Base-by-base conservation (phyloP, 2,797 vertebrate genomes). In the Anolis apletophallus region DNA sequence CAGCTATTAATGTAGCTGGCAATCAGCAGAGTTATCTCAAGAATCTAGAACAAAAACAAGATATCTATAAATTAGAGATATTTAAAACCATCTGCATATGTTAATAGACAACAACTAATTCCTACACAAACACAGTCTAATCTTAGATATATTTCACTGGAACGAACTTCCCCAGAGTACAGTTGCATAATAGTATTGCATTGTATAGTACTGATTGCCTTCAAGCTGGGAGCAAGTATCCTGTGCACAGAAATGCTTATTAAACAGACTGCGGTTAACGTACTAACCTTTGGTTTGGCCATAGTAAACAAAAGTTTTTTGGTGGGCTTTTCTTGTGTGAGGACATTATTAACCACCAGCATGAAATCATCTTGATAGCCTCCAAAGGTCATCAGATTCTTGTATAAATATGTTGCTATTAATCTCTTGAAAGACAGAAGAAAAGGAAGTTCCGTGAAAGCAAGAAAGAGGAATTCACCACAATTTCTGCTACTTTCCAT, bases 1-100 rank as follows among this genome's bases (percentile, higher is more conserved):
- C 96, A 96, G 61, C 97, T 98, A 96, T 99, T 99, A 94, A 99
- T 97, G 92, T 99, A 99, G 92, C 97, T 97, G 95, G 98, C 98
- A 84, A 98, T 97, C 93, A 99, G 97, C 80, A 99, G 96, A 81
- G 98, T 98, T 93, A 99, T 97, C 94, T 99, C 99, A 90, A 98
- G 97, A 94, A 99, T 98, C 99, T 99, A 88, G 92, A 94, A 91
- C 4, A 92, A 94, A 95, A 59, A 32, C 75, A 90, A 94, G 67
- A 92, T 3, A 10, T 40, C 72, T 54, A 80, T 69, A 86, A 85
- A 87, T 87, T 88, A 91, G 92, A 88, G 79, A 90, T 55, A 74
- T 19, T 55, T 34, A 50, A 72, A 12, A 73, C 46, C 6, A 79
- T 78, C 9, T 61, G 23, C 36, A 72, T 3, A 72, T 32, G 34